Conservation (phyloP, 1,140 invertebrate genomes). For the Oryctes rhinoceros region DNA sequence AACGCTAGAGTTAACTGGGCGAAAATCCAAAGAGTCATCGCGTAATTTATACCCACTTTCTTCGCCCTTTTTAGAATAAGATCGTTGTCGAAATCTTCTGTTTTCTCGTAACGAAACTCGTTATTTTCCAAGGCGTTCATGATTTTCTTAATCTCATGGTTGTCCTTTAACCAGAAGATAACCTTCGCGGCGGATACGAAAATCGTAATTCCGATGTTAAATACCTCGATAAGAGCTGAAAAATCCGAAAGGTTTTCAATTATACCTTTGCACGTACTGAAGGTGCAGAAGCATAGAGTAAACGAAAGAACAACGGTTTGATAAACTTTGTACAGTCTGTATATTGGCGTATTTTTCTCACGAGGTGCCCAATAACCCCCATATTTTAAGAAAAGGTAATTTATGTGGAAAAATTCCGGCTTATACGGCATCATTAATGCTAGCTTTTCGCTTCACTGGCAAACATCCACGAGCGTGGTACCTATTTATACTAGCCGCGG, state of each 20-base stretch:
- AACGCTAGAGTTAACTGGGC: constrained; percentile 52
- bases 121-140: constrained; percentile 51
- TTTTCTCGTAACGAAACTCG: constrained; percentile 50
- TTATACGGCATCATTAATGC: not conserved
- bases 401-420: not conserved
- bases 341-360: not conserved
- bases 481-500: too few relatives aligned
- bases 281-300: not conserved
- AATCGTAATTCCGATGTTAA: constrained; percentile 55
- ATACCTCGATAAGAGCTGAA: constrained; percentile 51
- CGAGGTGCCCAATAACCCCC: not conserved
- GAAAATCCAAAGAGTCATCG: constrained; percentile 50
- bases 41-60: constrained; percentile 50
- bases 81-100: constrained; percentile 44
- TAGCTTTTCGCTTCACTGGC: too few relatives aligned
- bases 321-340: not conserved
- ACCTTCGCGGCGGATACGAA: constrained; percentile 55
- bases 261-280: too few relatives aligned
- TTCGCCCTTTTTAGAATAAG: constrained; percentile 46
- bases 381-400: not conserved
- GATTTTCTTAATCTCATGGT: constrained; percentile 47
- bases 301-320: not conserved
- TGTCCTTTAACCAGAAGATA: constrained; percentile 53
- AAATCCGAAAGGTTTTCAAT: not conserved
- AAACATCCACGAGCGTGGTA: too few relatives aligned